Percentiles rank a stretch among this genome's conserved stretches.
Evolutionary conservation across 1,140 invertebrate species (phyloP).

Genomic region (Gonatopus flavifemur): DNA sequence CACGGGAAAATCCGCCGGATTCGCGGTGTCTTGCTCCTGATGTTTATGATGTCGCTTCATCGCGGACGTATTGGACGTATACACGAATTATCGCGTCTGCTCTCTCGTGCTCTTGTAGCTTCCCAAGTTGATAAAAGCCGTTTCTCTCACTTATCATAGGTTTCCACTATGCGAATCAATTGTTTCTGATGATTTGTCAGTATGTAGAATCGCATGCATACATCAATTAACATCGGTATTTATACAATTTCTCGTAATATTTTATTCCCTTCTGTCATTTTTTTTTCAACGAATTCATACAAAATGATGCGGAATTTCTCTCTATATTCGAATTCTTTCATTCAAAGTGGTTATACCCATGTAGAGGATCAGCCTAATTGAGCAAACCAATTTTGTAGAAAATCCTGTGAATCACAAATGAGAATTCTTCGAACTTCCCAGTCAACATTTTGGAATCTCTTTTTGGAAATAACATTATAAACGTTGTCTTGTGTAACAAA

Average conservation of each 20-base stretch:
- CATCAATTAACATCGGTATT: slow-evolving; percentile 12
- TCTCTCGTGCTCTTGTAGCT: slow-evolving; percentile 11
- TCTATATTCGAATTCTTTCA: too few species aligned
- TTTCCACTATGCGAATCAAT: slow-evolving; percentile 1
- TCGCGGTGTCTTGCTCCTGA: background rate
- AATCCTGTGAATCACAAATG: too few species aligned
- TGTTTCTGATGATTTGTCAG: slow-evolving; percentile 11
- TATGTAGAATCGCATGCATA: slow-evolving; percentile 13
- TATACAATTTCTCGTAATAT: slow-evolving; percentile 12
- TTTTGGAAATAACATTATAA: too few species aligned
- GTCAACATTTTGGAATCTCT: too few species aligned
- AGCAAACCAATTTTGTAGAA: too few species aligned
- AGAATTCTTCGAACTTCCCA: too few species aligned
- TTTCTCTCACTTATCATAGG: slow-evolving; percentile 10
- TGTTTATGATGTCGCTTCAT: slow-evolving; percentile 17
- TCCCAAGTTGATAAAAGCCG: background rate
- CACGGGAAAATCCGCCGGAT: slow-evolving; percentile 5
- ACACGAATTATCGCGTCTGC: background rate
- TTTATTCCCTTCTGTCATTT: background rate
- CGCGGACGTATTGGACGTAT: background rate
- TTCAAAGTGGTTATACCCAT: too few species aligned
- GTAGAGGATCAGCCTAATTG: too few species aligned
- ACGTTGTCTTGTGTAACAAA: too few species aligned
- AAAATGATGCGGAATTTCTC: background rate
- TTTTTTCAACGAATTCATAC: background rate